These are phyloP conservation scores for Hypolimnas misippus DNA, from an alignment of 2,888 invertebrate species.

Conservation along the genomic window DNA sequence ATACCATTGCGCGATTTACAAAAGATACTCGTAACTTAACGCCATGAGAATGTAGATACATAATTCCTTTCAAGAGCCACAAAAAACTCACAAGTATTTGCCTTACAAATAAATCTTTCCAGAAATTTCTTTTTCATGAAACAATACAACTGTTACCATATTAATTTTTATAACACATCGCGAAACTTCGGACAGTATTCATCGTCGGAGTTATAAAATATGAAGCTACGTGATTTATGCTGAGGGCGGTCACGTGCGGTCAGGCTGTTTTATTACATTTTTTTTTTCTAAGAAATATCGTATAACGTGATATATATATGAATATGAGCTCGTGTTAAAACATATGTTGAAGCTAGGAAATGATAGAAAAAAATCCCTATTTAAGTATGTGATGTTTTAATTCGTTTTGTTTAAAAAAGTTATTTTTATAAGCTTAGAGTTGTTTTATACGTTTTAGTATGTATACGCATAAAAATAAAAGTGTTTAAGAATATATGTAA, in stretches of 20 bases:
- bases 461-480: too few relatives aligned
- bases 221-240: conserved; percentile 72
- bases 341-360: conserved; percentile 6
- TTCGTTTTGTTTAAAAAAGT: too few relatives aligned
- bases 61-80: too few relatives aligned
- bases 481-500: too few relatives aligned
- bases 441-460: too few relatives aligned
- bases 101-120: conserved; percentile 6
- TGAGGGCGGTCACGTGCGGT: conserved; percentile 66
- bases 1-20: too few relatives aligned
- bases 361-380: not conserved
- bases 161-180: conserved; percentile 72
- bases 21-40: too few relatives aligned
- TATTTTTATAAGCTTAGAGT: too few relatives aligned
- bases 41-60: too few relatives aligned
- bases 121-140: conserved; percentile 11
- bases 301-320: too few relatives aligned
- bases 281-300: conserved; percentile 49
- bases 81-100: too few relatives aligned
- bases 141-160: conserved; percentile 52
- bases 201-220: conserved; percentile 68
- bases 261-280: conserved; percentile 75
- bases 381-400: not conserved
- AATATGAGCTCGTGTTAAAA: conserved; percentile 3
- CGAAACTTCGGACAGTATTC: conserved; percentile 55